These are phyloP conservation scores for Punctoribates punctum DNA, from an alignment of 2,888 invertebrate genomes.

Conservation along the genomic window DNA sequence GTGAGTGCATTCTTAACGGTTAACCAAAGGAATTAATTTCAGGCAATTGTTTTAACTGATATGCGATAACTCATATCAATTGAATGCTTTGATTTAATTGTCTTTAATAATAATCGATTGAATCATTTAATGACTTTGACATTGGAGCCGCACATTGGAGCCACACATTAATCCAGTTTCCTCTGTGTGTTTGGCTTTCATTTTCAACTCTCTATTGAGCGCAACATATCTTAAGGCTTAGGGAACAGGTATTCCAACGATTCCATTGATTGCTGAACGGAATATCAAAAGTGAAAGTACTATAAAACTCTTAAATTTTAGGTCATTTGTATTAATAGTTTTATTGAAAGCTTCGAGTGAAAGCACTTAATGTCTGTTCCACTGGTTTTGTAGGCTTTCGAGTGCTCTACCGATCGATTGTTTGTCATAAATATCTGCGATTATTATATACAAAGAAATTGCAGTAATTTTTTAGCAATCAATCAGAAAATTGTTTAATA, in stretches of 20 bases:
- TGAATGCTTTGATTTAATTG: not conserved
- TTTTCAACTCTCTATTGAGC: not conserved
- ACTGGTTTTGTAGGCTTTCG: not conserved
- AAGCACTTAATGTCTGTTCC: not conserved
- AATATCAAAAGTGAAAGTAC: not conserved
- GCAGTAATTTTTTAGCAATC: not conserved
- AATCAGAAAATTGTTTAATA: no score
- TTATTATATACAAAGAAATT: not conserved
- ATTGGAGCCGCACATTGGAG: no score
- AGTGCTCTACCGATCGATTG: not conserved
- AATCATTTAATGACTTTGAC: slow-evolving; percentile 19
- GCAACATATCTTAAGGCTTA: not conserved
- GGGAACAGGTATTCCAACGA: not conserved
- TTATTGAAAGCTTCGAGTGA: not conserved
- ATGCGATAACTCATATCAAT: not conserved
- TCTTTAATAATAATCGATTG: no score
- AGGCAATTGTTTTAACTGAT: not conserved
- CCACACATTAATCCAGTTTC: not conserved
- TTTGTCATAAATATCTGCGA: not conserved
- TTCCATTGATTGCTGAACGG: not conserved
- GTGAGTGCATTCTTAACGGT: no score
- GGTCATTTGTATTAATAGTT: slow-evolving; percentile 5
- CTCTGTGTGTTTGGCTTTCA: not conserved
- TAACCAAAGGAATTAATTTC: not conserved
- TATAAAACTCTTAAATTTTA: not conserved